Evolutionary conservation across 2,888 invertebrate genomes (phyloP).

Genomic region (Agrotis exclamationis): DNA sequence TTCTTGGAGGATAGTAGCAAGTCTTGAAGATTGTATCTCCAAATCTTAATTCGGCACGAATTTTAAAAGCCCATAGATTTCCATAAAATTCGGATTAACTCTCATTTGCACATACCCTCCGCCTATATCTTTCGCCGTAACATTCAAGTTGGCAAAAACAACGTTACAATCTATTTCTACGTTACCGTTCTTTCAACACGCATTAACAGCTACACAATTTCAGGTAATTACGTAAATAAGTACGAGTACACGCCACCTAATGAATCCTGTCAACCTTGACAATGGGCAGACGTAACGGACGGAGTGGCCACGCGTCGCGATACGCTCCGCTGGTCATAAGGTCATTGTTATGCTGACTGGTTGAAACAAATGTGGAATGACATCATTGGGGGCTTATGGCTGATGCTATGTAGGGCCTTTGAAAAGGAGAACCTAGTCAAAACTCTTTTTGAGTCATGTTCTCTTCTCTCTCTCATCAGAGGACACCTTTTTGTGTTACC

Average conservation of each 20-base stretch:
- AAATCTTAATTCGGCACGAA: not conserved
- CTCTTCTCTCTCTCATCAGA: too few species aligned
- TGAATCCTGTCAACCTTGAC: constrained; percentile 72
- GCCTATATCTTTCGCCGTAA: not conserved
- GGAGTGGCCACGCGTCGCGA: constrained; percentile 64
- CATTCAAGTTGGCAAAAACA: not conserved
- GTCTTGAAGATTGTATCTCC: not conserved
- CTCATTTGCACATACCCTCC: not conserved
- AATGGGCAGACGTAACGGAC: constrained; percentile 67
- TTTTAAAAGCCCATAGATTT: not conserved
- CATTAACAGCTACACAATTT: constrained; percentile 48
- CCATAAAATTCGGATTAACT: not conserved
- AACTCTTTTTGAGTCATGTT: too few species aligned
- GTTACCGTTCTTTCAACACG: constrained; percentile 43
- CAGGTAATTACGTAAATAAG: constrained; percentile 47
- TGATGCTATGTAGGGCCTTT: not conserved
- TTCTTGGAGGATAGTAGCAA: not conserved
- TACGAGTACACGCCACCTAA: constrained; percentile 52
- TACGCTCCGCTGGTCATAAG: constrained; percentile 66
- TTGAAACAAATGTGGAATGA: constrained; percentile 31
- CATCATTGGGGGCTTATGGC: constrained; percentile 27
- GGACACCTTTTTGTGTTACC: too few species aligned
- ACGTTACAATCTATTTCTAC: constrained; percentile 33
- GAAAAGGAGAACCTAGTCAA: not conserved
- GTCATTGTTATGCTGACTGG: constrained; percentile 57